Percentiles rank a stretch among this genome's conserved stretches.
Evolutionary conservation across 2,888 invertebrate genomes (phyloP).

Genomic region (Acleris holmiana): DNA sequence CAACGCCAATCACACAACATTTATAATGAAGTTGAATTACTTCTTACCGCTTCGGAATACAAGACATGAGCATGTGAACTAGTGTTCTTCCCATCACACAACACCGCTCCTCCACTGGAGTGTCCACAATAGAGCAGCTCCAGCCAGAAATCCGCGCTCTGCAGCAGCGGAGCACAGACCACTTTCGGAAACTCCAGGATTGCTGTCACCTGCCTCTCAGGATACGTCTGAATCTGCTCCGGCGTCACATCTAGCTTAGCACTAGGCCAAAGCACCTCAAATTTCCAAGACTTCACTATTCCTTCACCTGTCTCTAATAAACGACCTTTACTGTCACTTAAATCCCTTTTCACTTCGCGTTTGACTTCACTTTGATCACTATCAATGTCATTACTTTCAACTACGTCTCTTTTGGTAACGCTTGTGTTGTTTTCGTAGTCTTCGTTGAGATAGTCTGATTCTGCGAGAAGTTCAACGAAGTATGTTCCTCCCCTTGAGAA

Average conservation of each 20-base stretch:
- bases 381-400: slow-evolving; percentile 35
- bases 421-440: slow-evolving; percentile 54
- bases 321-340: slow-evolving; percentile 56
- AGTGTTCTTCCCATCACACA: slow-evolving; percentile 86
- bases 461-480: slow-evolving; percentile 72
- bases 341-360: slow-evolving; percentile 59
- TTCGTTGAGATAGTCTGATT: slow-evolving; percentile 55
- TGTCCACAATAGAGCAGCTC: slow-evolving; percentile 92
- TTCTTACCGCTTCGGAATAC: slow-evolving; percentile 89
- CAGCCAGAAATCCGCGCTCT: slow-evolving; percentile 89
- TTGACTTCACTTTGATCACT: slow-evolving; percentile 13
- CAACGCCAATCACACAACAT: too few species aligned
- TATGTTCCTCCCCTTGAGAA: slow-evolving; percentile 89
- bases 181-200: slow-evolving; percentile 90
- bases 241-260: slow-evolving; percentile 89
- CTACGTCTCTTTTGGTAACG: slow-evolving; percentile 36
- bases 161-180: slow-evolving; percentile 86
- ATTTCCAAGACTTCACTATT: slow-evolving; percentile 80
- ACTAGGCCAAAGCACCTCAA: slow-evolving; percentile 93
- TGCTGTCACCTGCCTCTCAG: slow-evolving; percentile 89
- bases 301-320: slow-evolving; percentile 73
- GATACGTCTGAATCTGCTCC: slow-evolving; percentile 91
- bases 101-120: slow-evolving; percentile 85
- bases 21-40: too few species aligned
- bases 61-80: slow-evolving; percentile 85